Evolutionary conservation across 2,888 invertebrate species (phyloP).

Genomic region (Diachrysia chrysitis): DNA sequence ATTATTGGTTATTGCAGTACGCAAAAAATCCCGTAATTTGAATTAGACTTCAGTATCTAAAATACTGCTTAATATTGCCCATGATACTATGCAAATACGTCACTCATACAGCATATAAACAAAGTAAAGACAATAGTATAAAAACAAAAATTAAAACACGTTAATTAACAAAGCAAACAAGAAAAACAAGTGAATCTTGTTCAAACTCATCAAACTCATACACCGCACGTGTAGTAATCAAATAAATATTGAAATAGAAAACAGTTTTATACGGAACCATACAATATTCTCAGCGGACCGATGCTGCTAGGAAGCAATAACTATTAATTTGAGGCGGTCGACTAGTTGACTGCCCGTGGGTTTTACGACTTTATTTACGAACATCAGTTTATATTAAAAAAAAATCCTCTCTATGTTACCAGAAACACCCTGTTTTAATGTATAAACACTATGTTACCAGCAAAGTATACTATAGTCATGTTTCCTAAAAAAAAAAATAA

Average conservation of each 20-base stretch:
- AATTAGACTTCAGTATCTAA: too few relatives aligned
- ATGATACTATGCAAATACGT: not conserved
- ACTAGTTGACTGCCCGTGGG: constrained; percentile 2
- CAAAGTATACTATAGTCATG: not conserved
- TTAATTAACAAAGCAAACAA: not conserved
- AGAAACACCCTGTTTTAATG: not conserved
- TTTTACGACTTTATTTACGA: constrained; percentile 23
- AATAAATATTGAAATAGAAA: constrained; percentile 2
- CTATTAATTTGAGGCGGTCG: constrained; percentile 10
- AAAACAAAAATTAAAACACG: not conserved
- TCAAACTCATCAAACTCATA: not conserved
- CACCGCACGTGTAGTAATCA: not conserved
- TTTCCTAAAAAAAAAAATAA: too few relatives aligned
- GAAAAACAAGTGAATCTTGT: not conserved
- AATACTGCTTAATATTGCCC: too few relatives aligned
- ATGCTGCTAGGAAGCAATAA: constrained; percentile 14
- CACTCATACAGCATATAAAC: not conserved
- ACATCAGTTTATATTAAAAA: not conserved
- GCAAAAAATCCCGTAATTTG: too few relatives aligned
- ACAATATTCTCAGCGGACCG: not conserved
- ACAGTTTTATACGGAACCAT: constrained; percentile 7
- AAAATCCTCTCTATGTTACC: not conserved
- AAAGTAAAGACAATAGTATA: not conserved
- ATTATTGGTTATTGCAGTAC: too few relatives aligned
- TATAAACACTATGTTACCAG: not conserved